These are phyloP conservation scores for Sceloporus tristichus DNA, from an alignment of 2,113 vertebrate species.

Conservation along the genomic window DNA sequence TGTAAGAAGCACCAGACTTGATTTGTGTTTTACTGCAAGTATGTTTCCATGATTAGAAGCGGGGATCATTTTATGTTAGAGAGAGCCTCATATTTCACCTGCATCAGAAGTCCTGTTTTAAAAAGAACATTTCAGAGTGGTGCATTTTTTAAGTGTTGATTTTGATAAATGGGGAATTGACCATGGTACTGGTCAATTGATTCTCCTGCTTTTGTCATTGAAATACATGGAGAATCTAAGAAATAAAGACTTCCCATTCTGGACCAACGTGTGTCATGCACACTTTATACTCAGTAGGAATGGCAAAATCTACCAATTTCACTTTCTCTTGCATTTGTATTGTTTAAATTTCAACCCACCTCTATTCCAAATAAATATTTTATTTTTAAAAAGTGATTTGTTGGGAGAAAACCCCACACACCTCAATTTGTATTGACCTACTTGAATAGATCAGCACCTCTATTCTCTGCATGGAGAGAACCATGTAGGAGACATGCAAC, in stretches of 20 bases:
- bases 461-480: too few relatives aligned
- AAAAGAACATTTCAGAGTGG: background rate
- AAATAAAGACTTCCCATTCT: background rate
- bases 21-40: background rate
- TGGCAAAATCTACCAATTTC: background rate
- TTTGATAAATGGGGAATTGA: too few relatives aligned
- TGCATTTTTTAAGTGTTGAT: background rate
- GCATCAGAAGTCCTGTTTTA: background rate
- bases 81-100: background rate
- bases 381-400: background rate
- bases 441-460: too few relatives aligned
- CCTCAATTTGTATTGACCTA: too few relatives aligned
- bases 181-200: too few relatives aligned
- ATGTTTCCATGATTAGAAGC: background rate
- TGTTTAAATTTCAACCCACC: background rate
- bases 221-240: background rate
- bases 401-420: background rate
- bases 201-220: background rate
- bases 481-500: too few relatives aligned
- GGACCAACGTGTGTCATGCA: background rate
- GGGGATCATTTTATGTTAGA: background rate
- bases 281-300: background rate
- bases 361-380: background rate
- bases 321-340: background rate
- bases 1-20: conserved; percentile 8